Percentiles rank a stretch among this genome's conserved stretches.
Conservation (phyloP, 2,113 vertebrate species). For the Pelecanus crispus region DNA sequence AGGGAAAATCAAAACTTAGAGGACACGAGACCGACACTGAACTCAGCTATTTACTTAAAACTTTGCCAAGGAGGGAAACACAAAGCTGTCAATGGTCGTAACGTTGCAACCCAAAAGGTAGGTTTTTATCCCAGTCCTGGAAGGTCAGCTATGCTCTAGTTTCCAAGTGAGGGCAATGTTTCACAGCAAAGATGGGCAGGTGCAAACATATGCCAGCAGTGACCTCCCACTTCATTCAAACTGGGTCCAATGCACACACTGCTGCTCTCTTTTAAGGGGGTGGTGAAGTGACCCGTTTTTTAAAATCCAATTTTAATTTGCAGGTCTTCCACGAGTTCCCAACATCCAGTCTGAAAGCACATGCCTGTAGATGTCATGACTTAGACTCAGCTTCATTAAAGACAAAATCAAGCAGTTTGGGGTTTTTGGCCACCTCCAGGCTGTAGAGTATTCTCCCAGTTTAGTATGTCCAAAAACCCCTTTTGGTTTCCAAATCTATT, state of each 20-base stretch:
- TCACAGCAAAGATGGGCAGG: background rate
- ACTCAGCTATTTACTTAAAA: background rate
- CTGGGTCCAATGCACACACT: background rate
- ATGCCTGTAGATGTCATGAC: background rate
- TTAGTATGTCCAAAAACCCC: background rate
- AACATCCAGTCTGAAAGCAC: background rate
- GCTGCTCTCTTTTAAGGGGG: background rate
- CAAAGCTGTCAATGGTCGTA: background rate
- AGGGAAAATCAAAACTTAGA: background rate
- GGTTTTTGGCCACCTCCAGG: background rate
- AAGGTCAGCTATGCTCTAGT: background rate
- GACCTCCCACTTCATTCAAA: background rate
- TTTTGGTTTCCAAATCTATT: background rate
- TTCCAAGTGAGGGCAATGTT: background rate
- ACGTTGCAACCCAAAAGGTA: background rate
- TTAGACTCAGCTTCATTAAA: background rate
- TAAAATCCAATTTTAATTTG: background rate
- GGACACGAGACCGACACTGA: background rate
- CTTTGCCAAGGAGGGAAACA: background rate
- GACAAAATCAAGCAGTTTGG: background rate
- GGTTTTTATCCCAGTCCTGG: background rate
- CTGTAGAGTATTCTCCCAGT: background rate
- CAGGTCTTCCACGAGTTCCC: background rate
- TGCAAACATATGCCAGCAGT: background rate
- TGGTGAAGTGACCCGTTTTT: background rate